These are phyloP conservation scores for Aspiorhynchus laticeps DNA, from an alignment of 2,113 vertebrate genomes.

Conservation along the genomic window DNA sequence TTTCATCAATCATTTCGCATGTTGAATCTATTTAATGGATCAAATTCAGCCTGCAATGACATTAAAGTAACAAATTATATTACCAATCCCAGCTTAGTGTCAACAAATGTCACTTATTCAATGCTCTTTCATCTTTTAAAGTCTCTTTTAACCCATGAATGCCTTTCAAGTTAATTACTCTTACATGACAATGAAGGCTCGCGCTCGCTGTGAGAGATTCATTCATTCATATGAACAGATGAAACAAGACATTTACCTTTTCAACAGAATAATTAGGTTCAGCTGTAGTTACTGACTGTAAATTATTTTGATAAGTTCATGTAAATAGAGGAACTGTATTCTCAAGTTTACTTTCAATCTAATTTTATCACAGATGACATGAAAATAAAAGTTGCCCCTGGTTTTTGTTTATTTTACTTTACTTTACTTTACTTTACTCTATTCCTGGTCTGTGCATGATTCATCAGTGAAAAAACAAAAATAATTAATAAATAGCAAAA, in stretches of 20 bases:
- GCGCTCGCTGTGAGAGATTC: not conserved
- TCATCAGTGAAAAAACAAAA: too few species aligned
- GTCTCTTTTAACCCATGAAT: not conserved
- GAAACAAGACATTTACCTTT: not conserved
- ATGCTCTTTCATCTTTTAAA: not conserved
- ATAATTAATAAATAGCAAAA: too few species aligned
- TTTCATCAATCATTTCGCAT: conserved; percentile 42
- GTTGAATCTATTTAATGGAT: conserved; percentile 40
- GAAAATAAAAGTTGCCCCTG: too few species aligned
- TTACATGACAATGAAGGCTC: conserved; percentile 28
- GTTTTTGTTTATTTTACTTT: too few species aligned
- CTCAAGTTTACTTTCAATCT: not conserved
- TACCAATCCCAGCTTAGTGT: conserved; percentile 16
- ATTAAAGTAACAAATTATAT: conserved; percentile 47
- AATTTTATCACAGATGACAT: not conserved
- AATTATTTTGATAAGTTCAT: not conserved
- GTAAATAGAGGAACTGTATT: not conserved
- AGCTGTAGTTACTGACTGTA: not conserved
- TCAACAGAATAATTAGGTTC: not conserved
- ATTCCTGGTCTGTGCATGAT: too few species aligned
- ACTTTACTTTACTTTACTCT: too few species aligned
- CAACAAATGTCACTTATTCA: conserved; percentile 33
- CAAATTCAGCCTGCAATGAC: conserved; percentile 38
- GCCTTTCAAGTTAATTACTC: conserved; percentile 13
- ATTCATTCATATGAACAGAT: not conserved